A percentile compares a stretch with the other conserved stretches of the same genome.
These are phyloP conservation scores for Whitmania pigra DNA, from an alignment of 1,140 invertebrate genomes.

Conservation along the genomic window DNA sequence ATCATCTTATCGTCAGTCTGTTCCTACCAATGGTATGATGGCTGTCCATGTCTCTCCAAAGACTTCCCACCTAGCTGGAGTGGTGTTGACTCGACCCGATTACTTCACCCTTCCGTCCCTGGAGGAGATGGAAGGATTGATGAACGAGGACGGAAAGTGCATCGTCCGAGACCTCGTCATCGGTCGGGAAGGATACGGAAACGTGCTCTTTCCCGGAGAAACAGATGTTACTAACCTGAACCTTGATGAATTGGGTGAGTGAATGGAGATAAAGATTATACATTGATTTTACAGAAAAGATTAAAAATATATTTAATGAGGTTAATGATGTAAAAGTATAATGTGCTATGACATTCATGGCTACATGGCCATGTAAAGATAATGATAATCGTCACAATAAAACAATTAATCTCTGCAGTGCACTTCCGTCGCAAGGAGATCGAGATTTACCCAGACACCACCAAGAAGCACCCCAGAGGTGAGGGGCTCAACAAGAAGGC, in stretches of 20 bases:
- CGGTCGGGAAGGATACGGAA: conserved; percentile 77
- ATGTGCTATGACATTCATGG: too few relatives aligned
- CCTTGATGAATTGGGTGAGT: conserved; percentile 66
- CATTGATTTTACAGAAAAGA: too few relatives aligned
- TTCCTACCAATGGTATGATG: too few relatives aligned
- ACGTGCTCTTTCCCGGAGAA: conserved; percentile 65
- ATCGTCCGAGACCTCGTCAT: conserved; percentile 78
- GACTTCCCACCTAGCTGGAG: conserved; percentile 41
- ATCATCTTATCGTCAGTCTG: too few relatives aligned
- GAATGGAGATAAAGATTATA: neutral
- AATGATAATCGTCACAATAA: too few relatives aligned
- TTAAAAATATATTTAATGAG: too few relatives aligned
- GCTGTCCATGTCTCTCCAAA: too few relatives aligned
- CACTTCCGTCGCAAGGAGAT: conserved; percentile 54
- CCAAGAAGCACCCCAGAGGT: conserved; percentile 61
- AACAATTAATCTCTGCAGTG: conserved; percentile 37
- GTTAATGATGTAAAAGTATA: too few relatives aligned
- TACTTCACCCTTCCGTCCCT: conserved; percentile 75
- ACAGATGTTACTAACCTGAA: conserved; percentile 79
- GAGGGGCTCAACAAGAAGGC: conserved; percentile 77
- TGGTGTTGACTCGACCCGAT: conserved; percentile 49
- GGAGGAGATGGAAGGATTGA: conserved; percentile 55
- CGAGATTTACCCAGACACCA: conserved; percentile 54
- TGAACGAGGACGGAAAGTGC: conserved; percentile 61
- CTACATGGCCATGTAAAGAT: too few relatives aligned